Percentiles rank a stretch among this genome's conserved stretches.
Evolutionary conservation across 2,113 vertebrate genomes (phyloP).

Genomic region (Nanorana parkeri): DNA sequence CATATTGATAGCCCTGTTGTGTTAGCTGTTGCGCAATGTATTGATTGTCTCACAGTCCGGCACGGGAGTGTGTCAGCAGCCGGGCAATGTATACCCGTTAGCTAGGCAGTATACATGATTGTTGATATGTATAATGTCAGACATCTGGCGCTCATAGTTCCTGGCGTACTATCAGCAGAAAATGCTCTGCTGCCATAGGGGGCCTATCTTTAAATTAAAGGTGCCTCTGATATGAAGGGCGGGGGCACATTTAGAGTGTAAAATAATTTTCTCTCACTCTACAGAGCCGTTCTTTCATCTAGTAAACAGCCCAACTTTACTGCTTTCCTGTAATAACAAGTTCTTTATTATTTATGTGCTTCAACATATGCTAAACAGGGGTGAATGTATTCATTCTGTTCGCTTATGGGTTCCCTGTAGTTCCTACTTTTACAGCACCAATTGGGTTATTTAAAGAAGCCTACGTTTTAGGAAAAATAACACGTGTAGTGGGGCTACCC

Average conservation of each 20-base stretch:
- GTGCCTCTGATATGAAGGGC: neutral
- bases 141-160: conserved; percentile 31
- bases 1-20: neutral
- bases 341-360: conserved; percentile 40
- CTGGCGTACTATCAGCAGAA: neutral
- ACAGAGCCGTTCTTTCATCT: neutral
- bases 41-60: neutral
- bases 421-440: neutral
- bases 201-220: conserved; percentile 16
- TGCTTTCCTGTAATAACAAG: conserved; percentile 37
- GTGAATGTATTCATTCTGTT: conserved; percentile 21
- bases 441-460: neutral
- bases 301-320: conserved; percentile 6
- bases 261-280: neutral
- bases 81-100: neutral
- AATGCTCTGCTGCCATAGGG: conserved; percentile 13
- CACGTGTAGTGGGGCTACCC: too few relatives aligned
- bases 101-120: neutral
- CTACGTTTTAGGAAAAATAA: too few relatives aligned
- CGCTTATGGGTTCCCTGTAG: neutral
- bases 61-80: neutral
- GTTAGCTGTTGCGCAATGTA: neutral
- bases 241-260: neutral
- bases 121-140: neutral
- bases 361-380: conserved; percentile 35